Evolutionary conservation across 1,140 invertebrate species (phyloP).

Genomic region (Apis cerana): DNA sequence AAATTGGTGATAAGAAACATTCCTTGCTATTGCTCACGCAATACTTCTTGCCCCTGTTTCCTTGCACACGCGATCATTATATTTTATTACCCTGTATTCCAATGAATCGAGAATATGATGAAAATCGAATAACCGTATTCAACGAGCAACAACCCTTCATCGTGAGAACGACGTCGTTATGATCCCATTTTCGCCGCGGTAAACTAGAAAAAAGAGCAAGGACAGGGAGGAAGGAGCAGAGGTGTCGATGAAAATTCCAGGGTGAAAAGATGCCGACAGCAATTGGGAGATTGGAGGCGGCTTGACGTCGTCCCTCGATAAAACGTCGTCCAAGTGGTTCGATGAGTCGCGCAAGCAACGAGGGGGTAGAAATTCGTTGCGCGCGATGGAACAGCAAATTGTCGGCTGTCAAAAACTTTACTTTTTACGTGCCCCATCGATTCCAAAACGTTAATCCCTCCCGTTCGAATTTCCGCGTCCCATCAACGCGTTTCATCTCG

Average conservation of each 20-base stretch:
- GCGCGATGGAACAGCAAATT: not conserved
- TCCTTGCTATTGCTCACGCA: no score
- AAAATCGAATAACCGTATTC: no score
- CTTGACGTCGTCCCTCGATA: not conserved
- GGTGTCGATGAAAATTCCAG: not conserved
- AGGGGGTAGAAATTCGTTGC: not conserved
- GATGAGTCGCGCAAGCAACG: not conserved
- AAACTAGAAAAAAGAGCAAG: not conserved
- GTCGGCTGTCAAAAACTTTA: not conserved
- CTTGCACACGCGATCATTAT: no score
- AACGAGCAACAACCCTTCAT: no score
- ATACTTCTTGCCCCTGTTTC: no score
- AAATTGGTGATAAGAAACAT: no score
- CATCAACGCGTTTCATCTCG: conserved; percentile 6
- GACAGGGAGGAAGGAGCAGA: no score
- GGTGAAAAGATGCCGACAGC: not conserved
- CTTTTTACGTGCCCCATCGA: not conserved
- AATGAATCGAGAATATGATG: no score
- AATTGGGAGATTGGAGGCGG: not conserved
- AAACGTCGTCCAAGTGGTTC: not conserved
- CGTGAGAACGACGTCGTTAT: no score
- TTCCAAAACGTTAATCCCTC: not conserved
- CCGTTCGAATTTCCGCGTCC: not conserved
- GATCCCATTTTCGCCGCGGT: no score
- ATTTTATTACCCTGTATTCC: no score